These are phyloP conservation scores for Scrobipalpa atriplicella DNA, from an alignment of 2,888 invertebrate genomes.

Conservation along the genomic window DNA sequence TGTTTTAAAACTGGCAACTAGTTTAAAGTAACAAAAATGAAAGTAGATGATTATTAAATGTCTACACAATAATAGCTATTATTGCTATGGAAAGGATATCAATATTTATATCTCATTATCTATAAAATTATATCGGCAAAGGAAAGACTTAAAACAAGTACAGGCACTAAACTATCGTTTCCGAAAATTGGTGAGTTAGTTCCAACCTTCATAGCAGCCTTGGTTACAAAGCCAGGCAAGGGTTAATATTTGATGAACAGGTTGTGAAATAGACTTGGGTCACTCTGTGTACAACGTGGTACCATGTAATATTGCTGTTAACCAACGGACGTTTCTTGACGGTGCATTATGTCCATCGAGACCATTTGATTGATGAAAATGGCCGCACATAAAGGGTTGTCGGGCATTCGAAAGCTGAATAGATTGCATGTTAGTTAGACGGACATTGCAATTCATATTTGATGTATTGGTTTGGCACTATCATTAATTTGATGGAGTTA, in stretches of 20 bases:
- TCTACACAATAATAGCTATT: no score
- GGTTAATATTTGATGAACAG: conserved; percentile 1
- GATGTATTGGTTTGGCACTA: not conserved
- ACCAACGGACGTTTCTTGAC: conserved; percentile 5
- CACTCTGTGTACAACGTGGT: not conserved
- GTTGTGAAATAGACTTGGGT: not conserved
- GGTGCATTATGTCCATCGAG: conserved; percentile 9
- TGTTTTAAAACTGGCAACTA: no score
- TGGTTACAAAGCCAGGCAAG: conserved; percentile 7
- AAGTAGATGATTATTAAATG: no score
- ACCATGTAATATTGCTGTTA: conserved; percentile 5
- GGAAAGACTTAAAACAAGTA: not conserved
- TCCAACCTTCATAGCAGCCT: not conserved
- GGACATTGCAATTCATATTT: conserved; percentile 6
- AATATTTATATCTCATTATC: not conserved
- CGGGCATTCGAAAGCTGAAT: not conserved
- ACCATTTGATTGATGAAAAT: conserved; percentile 6
- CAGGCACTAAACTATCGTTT: not conserved
- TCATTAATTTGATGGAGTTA: not conserved
- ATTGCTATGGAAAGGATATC: not conserved
- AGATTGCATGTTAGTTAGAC: conserved; percentile 23
- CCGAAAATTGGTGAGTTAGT: not conserved
- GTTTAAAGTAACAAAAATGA: no score
- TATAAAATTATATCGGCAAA: not conserved
- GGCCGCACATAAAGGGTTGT: conserved; percentile 9